Evolutionary conservation across 2,888 invertebrate genomes (phyloP), one percentile per base, ranked within the genome.

Genomic region (Aphodius granarius): DNA sequence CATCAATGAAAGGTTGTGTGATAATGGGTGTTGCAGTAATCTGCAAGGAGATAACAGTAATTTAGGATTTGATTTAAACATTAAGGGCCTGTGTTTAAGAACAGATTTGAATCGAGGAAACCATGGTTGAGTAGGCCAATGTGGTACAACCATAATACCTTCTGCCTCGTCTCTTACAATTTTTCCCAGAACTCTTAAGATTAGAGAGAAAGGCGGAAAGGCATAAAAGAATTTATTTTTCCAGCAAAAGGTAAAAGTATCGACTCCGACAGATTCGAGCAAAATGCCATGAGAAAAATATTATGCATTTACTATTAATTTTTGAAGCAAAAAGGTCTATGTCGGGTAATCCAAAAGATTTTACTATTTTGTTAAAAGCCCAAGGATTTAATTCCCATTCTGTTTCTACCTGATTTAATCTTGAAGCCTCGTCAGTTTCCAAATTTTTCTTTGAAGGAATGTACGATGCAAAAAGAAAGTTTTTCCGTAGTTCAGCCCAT

Each of bases 101-200:
- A 74, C n/a, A 20, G 6, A 15, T 74, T 64, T 4, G 72, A 81
- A 81, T 5, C 82, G 13, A 2, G 81, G 80, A 66, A 77, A 82
- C 82, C 80, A 82, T 0, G 81, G 78, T 73, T 83, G 81, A 5
- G 76, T 75, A 70, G 77, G 77, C 81, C 77, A 83, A n/a, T 74
- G 19, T 16, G 79, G 81, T 6, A 81, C 80, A 1, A 82, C 79
- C 5, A 82, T 22, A n/a, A 82, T 79, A 3, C 81, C 81, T 16
- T 23, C 70, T 4, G 82, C 80, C 43, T 74, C 75, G 43, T 83
- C 81, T 0, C 63, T 18, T 15, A 73, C 74, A 18, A 83, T 81
- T 71, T 83, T 82, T 72, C 73, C 73, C 13, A 83, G 20, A 0
- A 74, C 68, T 75, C 73, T 81, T 22, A 80, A 68, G 15, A 82